Percentiles rank a stretch among this genome's conserved stretches.
Evolutionary conservation across 2,797 vertebrate species (phyloP).

Genomic region (Hephaestus fuliginosus): DNA sequence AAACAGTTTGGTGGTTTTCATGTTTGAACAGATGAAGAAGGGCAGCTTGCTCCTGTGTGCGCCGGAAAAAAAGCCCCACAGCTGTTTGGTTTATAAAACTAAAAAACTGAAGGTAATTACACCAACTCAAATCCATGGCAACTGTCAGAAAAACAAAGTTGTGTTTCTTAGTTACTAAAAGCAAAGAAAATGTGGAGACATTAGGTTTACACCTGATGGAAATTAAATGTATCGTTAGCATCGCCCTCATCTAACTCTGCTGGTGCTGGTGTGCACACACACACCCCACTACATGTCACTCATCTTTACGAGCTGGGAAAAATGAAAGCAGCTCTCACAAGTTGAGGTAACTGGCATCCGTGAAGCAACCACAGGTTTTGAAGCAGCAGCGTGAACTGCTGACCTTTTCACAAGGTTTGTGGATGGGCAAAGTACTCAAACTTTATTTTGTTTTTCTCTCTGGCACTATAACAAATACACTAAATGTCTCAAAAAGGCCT

Average conservation of each 20-base stretch:
- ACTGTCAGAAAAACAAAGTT: slow-evolving; percentile 13
- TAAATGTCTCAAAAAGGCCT: slow-evolving; percentile 13
- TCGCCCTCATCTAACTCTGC: neutral
- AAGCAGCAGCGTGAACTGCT: slow-evolving; percentile 18
- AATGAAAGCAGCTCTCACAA: slow-evolving; percentile 21
- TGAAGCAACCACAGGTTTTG: slow-evolving; percentile 12
- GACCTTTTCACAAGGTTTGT: slow-evolving; percentile 17
- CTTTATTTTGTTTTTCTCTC: neutral
- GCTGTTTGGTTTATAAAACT: slow-evolving; percentile 35
- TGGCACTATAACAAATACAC: neutral
- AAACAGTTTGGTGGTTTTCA: slow-evolving; percentile 30
- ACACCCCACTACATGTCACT: neutral
- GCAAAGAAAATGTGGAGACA: neutral
- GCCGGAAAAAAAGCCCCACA: slow-evolving; percentile 18
- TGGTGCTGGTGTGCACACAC: neutral
- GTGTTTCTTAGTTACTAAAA: neutral
- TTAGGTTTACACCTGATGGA: neutral
- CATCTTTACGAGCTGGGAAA: slow-evolving; percentile 21
- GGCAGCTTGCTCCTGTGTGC: slow-evolving; percentile 6
- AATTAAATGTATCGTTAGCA: neutral
- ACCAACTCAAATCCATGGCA: slow-evolving; percentile 23
- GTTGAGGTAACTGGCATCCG: neutral
- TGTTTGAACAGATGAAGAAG: slow-evolving; percentile 34
- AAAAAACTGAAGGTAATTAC: slow-evolving; percentile 20
- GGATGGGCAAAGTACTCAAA: neutral